Evolutionary conservation across 2,113 vertebrate genomes (phyloP).

Genomic region (Xiphophorus maculatus): DNA sequence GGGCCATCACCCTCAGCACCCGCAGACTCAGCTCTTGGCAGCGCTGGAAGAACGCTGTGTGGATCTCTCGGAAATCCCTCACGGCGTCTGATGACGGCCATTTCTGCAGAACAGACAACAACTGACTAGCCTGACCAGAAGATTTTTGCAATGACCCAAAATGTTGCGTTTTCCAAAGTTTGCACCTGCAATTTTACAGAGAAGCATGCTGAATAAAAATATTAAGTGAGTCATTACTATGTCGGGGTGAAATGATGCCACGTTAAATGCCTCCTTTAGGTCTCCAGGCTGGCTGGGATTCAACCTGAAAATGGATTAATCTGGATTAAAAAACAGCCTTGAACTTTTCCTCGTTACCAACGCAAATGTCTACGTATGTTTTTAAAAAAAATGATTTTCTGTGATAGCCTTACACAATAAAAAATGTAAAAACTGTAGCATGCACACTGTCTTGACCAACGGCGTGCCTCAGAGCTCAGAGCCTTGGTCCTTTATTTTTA

Average conservation of each 20-base stretch:
- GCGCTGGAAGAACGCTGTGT: constrained; percentile 65
- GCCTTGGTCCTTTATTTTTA: too few relatives aligned
- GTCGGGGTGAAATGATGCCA: constrained; percentile 33
- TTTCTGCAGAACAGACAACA: constrained; percentile 50
- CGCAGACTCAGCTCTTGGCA: constrained; percentile 74
- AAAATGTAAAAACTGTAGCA: too few relatives aligned
- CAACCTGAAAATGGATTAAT: constrained; percentile 59
- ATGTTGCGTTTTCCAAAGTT: too few relatives aligned
- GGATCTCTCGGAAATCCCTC: constrained; percentile 52
- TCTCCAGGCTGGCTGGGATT: constrained; percentile 73
- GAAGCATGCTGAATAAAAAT: not conserved
- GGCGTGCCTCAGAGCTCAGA: too few relatives aligned
- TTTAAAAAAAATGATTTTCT: not conserved
- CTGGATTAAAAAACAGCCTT: not conserved
- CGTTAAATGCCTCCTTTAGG: constrained; percentile 80
- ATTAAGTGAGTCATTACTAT: constrained; percentile 60
- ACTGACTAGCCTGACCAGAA: not conserved
- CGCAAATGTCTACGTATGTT: not conserved
- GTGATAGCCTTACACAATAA: not conserved
- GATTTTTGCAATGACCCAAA: too few relatives aligned
- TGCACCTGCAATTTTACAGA: not conserved
- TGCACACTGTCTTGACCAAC: too few relatives aligned
- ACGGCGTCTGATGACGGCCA: constrained; percentile 66
- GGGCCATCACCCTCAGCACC: constrained; percentile 73
- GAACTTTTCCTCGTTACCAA: not conserved